A percentile compares a stretch with the other conserved stretches of the same genome.
phyloP scores from a whole-genome alignment of 2,113 vertebrate genomes.

The Saccopteryx bilineata region DNA sequence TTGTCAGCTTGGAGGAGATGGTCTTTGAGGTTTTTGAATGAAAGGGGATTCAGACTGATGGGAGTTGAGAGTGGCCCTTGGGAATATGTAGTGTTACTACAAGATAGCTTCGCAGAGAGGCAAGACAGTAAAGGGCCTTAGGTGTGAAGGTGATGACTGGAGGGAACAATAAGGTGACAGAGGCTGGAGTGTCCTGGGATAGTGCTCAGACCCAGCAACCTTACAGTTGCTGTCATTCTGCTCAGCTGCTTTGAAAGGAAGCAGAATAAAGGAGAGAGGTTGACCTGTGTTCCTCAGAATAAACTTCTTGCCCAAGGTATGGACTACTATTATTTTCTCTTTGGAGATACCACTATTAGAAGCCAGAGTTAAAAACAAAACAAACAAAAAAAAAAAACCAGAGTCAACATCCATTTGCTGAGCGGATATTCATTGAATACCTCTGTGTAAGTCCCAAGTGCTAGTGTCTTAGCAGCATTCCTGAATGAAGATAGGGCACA shows the following conservation, averaged over 20 bases:
- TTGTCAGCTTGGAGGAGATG: not conserved
- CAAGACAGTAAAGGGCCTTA: not conserved
- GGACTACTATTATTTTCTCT: not conserved
- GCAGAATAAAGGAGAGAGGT: not conserved
- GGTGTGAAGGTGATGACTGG: not conserved
- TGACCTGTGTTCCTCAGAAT: not conserved
- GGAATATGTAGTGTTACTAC: not conserved
- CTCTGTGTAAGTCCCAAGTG: not conserved
- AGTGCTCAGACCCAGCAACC: not conserved
- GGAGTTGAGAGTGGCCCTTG: not conserved
- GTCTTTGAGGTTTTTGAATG: not conserved
- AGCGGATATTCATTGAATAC: not conserved
- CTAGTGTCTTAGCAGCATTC: not conserved
- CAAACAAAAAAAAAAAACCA: not conserved
- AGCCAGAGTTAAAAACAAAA: not conserved
- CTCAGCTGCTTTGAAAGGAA: not conserved
- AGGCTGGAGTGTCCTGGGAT: not conserved
- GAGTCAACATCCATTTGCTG: not conserved
- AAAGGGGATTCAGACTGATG: not conserved
- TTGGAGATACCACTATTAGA: not conserved
- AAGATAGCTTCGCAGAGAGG: not conserved
- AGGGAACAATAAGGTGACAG: not conserved
- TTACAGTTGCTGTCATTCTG: not conserved
- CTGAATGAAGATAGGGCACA: not conserved
- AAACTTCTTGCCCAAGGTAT: not conserved